phyloP scores from a whole-genome alignment of 2,888 invertebrate genomes.

The Oscheius sp. region DNA sequence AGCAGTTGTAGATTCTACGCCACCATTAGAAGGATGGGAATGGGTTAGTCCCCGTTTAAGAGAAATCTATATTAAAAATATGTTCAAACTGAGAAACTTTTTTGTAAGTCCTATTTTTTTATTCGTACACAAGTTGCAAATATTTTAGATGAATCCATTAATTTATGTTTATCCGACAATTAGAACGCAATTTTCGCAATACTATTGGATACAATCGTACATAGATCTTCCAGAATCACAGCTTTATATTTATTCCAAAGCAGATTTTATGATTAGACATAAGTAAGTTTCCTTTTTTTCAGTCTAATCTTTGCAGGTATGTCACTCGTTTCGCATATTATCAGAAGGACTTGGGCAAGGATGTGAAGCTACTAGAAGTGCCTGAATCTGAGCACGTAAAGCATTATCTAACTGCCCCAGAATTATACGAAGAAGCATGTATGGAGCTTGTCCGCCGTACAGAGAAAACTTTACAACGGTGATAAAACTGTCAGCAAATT shows the following conservation, averaged over 20 bases:
- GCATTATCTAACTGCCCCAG: constrained; percentile 38
- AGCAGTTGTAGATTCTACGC: constrained; percentile 49
- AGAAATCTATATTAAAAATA: constrained; percentile 5
- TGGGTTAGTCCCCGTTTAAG: constrained; percentile 23
- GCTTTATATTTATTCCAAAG: constrained; percentile 43
- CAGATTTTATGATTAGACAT: constrained; percentile 43
- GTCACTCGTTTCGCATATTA: constrained; percentile 42
- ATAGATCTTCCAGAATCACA: constrained; percentile 42
- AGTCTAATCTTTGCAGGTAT: constrained; percentile 34
- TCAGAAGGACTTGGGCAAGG: constrained; percentile 36
- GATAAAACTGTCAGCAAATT: neutral
- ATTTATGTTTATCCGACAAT: constrained; percentile 40
- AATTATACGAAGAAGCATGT: constrained; percentile 37
- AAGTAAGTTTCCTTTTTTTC: constrained; percentile 32
- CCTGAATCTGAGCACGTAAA: constrained; percentile 46
- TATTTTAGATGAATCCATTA: constrained; percentile 41
- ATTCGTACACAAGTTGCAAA: constrained; percentile 6
- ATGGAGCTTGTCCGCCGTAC: constrained; percentile 37
- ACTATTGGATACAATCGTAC: constrained; percentile 43
- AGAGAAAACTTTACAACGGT: constrained; percentile 34
- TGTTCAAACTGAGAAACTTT: constrained; percentile 28
- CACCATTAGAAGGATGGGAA: constrained; percentile 38
- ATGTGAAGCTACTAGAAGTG: constrained; percentile 39
- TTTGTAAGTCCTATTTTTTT: constrained; percentile 30
- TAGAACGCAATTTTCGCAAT: constrained; percentile 44